These are phyloP conservation scores for Zenarchopterus dispar DNA, from an alignment of 2,797 vertebrate species.

Conservation along the genomic window DNA sequence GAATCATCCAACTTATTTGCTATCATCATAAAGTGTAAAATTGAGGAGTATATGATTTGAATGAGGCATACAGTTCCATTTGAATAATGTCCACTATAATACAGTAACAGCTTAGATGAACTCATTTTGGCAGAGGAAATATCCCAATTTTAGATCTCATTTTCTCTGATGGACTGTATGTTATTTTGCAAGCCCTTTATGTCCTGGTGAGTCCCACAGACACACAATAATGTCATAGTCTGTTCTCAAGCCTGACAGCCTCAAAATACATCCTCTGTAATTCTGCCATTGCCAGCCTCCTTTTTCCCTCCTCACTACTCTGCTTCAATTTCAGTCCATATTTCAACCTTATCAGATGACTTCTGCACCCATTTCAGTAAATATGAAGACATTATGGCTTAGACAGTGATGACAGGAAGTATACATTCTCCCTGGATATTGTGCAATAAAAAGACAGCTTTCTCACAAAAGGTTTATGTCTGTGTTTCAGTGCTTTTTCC, in stretches of 20 bases:
- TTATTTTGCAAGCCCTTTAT: conserved; percentile 5
- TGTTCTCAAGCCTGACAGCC: conserved; percentile 8
- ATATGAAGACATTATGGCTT: conserved; percentile 64
- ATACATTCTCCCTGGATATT: conserved; percentile 32
- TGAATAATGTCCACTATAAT: not conserved
- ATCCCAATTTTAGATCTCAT: conserved; percentile 12
- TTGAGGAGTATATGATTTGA: not conserved
- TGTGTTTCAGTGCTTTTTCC: conserved; percentile 51
- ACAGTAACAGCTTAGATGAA: not conserved
- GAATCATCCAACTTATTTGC: not conserved
- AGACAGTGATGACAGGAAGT: conserved; percentile 31
- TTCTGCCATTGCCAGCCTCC: conserved; percentile 8
- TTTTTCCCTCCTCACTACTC: conserved; percentile 17
- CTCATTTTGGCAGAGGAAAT: conserved; percentile 3
- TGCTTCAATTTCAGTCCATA: conserved; percentile 46
- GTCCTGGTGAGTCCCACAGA: conserved; percentile 2
- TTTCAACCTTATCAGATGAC: conserved; percentile 51
- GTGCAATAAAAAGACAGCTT: conserved; percentile 47
- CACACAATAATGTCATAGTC: conserved; percentile 20
- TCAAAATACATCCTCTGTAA: conserved; percentile 25
- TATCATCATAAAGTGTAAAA: conserved; percentile 1
- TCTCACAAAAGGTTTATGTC: conserved; percentile 46
- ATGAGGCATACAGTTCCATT: not conserved
- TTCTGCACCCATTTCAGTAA: conserved; percentile 42
- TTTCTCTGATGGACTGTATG: conserved; percentile 9